Evolutionary conservation across 1,140 invertebrate species (phyloP).

Genomic region (Neodiprion lecontei): DNA sequence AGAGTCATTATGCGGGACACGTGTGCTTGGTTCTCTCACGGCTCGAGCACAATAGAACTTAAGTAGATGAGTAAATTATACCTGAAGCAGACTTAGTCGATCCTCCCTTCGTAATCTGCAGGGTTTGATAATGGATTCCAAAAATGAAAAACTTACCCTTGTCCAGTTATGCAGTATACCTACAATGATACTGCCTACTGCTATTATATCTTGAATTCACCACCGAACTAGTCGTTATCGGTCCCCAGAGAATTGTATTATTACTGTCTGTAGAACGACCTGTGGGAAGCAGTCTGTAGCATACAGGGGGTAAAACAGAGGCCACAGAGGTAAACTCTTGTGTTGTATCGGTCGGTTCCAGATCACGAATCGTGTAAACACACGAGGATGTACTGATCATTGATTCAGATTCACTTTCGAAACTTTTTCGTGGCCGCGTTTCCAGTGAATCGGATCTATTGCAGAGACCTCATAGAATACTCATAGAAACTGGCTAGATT

Average conservation of each 20-base stretch:
- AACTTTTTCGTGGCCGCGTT: not conserved
- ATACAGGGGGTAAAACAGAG: not conserved
- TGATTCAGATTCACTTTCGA: not conserved
- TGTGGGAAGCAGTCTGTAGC: not conserved
- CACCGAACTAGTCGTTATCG: not conserved
- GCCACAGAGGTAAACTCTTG: not conserved
- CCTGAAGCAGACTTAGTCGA: not conserved
- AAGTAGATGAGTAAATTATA: not conserved
- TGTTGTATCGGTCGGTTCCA: not conserved
- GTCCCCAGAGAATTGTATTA: not conserved
- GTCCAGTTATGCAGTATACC: not conserved
- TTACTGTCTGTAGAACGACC: not conserved
- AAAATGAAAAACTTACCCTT: not conserved
- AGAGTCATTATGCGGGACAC: not conserved
- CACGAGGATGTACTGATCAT: not conserved
- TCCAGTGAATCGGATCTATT: not conserved
- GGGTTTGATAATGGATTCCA: not conserved
- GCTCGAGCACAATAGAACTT: not conserved
- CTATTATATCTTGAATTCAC: not conserved
- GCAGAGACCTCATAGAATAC: not conserved
- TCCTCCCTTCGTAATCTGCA: not conserved
- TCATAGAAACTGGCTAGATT: too few species aligned
- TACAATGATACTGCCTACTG: not conserved
- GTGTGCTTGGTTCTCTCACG: not conserved
- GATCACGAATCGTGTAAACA: not conserved